These are phyloP conservation scores for Sprattus sprattus DNA, from an alignment of 2,113 vertebrate species.

Conservation along the genomic window DNA sequence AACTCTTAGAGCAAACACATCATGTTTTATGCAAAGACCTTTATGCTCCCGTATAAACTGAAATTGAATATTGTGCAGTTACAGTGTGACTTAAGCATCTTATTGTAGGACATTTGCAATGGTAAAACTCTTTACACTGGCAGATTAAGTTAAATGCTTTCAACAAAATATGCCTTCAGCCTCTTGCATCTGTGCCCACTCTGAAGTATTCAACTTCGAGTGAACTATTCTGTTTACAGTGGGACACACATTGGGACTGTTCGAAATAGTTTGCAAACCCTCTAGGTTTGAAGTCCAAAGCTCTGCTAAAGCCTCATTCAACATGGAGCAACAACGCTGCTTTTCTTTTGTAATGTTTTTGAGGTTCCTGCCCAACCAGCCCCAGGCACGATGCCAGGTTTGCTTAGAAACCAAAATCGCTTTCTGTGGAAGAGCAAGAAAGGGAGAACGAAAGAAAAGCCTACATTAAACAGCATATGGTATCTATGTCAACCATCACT, in stretches of 20 bases:
- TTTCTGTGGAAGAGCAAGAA: neutral
- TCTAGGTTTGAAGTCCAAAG: neutral
- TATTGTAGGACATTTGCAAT: neutral
- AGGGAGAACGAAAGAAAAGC: neutral
- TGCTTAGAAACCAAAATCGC: neutral
- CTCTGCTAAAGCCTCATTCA: neutral
- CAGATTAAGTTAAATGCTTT: neutral
- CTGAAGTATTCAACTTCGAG: neutral
- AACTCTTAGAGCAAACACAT: neutral
- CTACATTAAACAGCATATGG: neutral
- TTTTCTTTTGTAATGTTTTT: neutral
- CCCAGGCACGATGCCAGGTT: neutral
- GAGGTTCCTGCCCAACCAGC: neutral
- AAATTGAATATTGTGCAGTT: neutral
- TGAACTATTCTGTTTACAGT: neutral
- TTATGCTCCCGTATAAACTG: neutral
- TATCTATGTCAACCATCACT: constrained; percentile 12
- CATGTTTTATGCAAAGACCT: neutral
- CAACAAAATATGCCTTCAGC: neutral
- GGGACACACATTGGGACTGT: neutral
- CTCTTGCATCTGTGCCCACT: neutral
- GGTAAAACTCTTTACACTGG: neutral
- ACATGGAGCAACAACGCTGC: neutral
- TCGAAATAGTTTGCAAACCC: neutral
- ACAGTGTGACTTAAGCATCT: neutral